These are phyloP conservation scores for Lasiurus cinereus DNA, from an alignment of 2,113 vertebrate genomes.

Conservation along the genomic window DNA sequence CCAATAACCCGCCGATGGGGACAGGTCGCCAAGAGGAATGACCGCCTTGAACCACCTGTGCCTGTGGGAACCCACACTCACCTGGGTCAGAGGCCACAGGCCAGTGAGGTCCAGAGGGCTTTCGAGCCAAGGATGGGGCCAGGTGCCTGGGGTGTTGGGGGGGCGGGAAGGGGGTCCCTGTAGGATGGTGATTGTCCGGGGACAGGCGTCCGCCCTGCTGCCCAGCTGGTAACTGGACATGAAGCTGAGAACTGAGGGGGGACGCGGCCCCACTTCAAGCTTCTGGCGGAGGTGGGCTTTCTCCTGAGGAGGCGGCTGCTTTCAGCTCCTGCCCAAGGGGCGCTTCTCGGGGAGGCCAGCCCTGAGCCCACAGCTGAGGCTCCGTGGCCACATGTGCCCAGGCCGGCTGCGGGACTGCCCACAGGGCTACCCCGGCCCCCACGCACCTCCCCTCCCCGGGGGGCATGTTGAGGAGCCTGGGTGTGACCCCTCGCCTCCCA, in stretches of 20 bases:
- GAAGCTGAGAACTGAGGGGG: no score
- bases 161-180: neutral
- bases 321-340: neutral
- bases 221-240: no score
- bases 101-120: neutral
- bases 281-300: no score
- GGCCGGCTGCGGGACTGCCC: neutral
- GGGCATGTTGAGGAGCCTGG: no score
- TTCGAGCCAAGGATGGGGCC: neutral
- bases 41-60: no score
- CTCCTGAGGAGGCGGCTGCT: no score
- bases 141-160: no score
- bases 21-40: neutral
- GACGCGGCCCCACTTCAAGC: no score
- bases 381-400: rapidly evolving
- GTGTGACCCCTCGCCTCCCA: neutral
- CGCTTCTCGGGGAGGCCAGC: neutral
- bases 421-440: neutral
- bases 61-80: neutral
- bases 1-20: neutral
- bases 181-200: neutral
- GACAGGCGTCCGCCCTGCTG: no score
- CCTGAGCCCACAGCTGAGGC: neutral
- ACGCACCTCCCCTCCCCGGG: no score
- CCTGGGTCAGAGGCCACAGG: neutral